Conservation (phyloP, 92 coral and sea anemone species). For the Scolanthus callimorphus region DNA sequence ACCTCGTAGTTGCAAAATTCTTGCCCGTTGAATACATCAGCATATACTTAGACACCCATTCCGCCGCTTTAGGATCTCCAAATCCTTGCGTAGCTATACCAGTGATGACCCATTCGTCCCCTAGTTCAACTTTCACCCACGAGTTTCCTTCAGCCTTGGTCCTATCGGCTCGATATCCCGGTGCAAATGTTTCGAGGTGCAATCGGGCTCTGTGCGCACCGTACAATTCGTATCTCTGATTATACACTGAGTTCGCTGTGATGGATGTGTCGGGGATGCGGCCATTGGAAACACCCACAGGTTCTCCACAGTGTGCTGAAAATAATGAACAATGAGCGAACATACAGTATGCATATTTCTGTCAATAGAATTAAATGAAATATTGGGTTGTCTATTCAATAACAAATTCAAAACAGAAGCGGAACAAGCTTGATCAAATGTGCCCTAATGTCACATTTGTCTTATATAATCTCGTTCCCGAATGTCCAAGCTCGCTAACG, state of each 20-base stretch:
- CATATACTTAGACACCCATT: slow-evolving; percentile 41
- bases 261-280: slow-evolving; percentile 25
- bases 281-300: slow-evolving; percentile 43
- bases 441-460: too few relatives aligned
- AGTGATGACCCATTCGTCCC: slow-evolving; percentile 32
- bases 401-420: too few relatives aligned
- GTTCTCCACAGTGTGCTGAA: slow-evolving; percentile 27
- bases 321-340: background rate
- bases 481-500: too few relatives aligned
- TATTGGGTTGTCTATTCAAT: too few relatives aligned
- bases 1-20: slow-evolving; percentile 9
- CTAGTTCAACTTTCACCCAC: slow-evolving; percentile 29
- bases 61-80: slow-evolving; percentile 20
- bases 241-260: slow-evolving; percentile 28
- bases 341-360: too few relatives aligned
- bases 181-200: slow-evolving; percentile 10
- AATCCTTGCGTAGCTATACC: slow-evolving; percentile 56
- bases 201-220: slow-evolving; percentile 50
- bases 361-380: too few relatives aligned
- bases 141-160: background rate
- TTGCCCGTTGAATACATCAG: slow-evolving; percentile 22
- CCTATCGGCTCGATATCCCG: slow-evolving; percentile 39
- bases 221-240: slow-evolving; percentile 21
- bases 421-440: too few relatives aligned
- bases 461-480: too few relatives aligned